Base-by-base conservation (phyloP, 2,797 vertebrate genomes). In the Pempheris klunzingeri region DNA sequence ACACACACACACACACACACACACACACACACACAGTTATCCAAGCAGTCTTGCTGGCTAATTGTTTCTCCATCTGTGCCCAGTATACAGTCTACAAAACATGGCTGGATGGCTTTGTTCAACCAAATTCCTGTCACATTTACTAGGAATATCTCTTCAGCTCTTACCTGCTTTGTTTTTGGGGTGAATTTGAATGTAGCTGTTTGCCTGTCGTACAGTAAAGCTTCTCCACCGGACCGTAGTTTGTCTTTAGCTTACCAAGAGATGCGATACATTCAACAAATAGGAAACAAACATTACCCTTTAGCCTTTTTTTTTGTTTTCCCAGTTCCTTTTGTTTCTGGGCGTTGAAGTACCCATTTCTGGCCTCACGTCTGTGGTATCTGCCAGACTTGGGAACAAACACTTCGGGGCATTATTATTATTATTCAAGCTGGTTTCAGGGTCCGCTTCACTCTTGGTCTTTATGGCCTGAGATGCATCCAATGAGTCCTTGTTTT, bases 391-490 rank as follows among this genome's bases (percentile, higher is more conserved):
- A 85, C 88, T 61, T 80, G 79, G 85, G 90, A 89, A 88, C 71
- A 78, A 86, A 90, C 77, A 88, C 88, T 92, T 91, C 69, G 88
- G 95, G 96, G 95, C 95, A 96, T 96, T 95, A 95, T 77, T 80
- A 52, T 68, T 81, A 78, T 80, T 71, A 66, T 83, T 87, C 81
- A 82, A 88, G 92, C 89, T 93, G 92, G 89, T 92, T 92, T 94
- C 91, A 92, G 88, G 78, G 90, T 94, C 87, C 90, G 87, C 80
- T 86, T 86, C 57, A 69, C 86, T 83, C 83, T 53, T 71, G 78
- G 84, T 78, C 72, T 71, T 74, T n/a, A 43, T n/a, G 75, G 78
- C 75, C 84, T 59, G 68, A 92, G 80, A 80, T 82, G 78, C 87
- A 88, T 90, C 85, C 82, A 74, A 61, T 67, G 81, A 87, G 82